phyloP scores from a whole-genome alignment of 35 echinoderm and acorn worm genomes.

The Heliocidaris erythrogramma region DNA sequence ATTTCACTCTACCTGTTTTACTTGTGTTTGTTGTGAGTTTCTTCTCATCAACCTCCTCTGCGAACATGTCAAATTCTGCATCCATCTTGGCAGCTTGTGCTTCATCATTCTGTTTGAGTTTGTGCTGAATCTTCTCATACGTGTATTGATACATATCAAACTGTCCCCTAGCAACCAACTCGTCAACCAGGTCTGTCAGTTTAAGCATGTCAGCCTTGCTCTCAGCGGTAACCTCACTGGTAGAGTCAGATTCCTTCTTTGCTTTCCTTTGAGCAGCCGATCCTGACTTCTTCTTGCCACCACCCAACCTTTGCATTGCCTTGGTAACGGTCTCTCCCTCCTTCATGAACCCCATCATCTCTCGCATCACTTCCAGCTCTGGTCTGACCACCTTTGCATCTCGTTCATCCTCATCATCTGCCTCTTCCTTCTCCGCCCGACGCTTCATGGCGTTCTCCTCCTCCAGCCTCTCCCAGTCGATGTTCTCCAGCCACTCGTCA shows the following conservation, averaged over 20 bases:
- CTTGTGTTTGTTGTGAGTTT: slow-evolving; percentile 65
- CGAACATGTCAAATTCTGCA: slow-evolving; percentile 96
- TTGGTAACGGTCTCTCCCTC: slow-evolving; percentile 88
- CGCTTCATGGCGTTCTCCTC: slow-evolving; percentile 45
- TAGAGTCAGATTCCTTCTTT: slow-evolving; percentile 37
- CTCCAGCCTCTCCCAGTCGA: slow-evolving; percentile 90
- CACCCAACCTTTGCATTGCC: slow-evolving; percentile 87
- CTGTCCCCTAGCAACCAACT: slow-evolving; percentile 80
- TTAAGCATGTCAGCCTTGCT: slow-evolving; percentile 92
- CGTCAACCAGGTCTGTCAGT: slow-evolving; percentile 86
- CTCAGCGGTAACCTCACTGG: slow-evolving; percentile 27
- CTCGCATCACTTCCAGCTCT: slow-evolving; percentile 68
- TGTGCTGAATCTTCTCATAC: slow-evolving; percentile 89
- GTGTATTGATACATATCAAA: slow-evolving; percentile 96
- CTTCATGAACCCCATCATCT: slow-evolving; percentile 79
- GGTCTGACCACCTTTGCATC: slow-evolving; percentile 46
- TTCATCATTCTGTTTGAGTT: slow-evolving; percentile 67
- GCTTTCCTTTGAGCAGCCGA: slow-evolving; percentile 51
- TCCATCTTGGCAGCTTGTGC: slow-evolving; percentile 70
- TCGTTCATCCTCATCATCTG: slow-evolving; percentile 47
- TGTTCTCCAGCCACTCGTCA: slow-evolving; percentile 96
- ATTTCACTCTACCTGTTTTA: neutral
- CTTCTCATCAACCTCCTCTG: slow-evolving; percentile 83
- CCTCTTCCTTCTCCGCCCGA: slow-evolving; percentile 43
- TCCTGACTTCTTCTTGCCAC: slow-evolving; percentile 70